Evolutionary conservation across 2,113 vertebrate species (phyloP).

Genomic region (Larimichthys crocea): DNA sequence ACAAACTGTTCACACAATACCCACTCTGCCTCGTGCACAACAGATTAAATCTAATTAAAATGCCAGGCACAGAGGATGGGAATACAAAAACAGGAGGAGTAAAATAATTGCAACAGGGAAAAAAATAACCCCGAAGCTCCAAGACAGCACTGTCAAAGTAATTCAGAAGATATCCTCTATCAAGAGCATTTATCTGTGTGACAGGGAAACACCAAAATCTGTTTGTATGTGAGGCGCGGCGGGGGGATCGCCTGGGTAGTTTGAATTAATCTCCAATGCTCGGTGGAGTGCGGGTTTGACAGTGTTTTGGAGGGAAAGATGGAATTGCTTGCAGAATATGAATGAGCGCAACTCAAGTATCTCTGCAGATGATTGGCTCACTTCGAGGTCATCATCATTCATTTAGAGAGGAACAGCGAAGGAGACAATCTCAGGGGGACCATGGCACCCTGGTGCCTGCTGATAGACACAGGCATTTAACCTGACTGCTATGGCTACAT

Average conservation of each 20-base stretch:
- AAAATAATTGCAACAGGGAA: conserved; percentile 27
- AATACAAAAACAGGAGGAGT: conserved; percentile 6
- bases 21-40: not conserved
- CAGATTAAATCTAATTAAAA: conserved; percentile 29
- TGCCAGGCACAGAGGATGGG: conserved; percentile 10
- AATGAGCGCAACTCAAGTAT: conserved; percentile 44
- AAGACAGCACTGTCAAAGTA: conserved; percentile 38
- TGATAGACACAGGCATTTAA: conserved; percentile 53
- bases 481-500: conserved; percentile 33
- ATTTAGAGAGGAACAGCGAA: conserved; percentile 46
- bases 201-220: conserved; percentile 32
- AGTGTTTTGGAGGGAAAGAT: conserved; percentile 49
- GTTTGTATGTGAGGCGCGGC: conserved; percentile 42
- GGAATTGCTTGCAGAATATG: conserved; percentile 54
- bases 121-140: conserved; percentile 3
- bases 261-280: conserved; percentile 51
- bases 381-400: conserved; percentile 64
- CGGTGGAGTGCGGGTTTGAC: conserved; percentile 30
- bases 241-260: conserved; percentile 10
- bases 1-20: not conserved
- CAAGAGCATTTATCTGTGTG: conserved; percentile 53
- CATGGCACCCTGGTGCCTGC: conserved; percentile 19
- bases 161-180: conserved; percentile 40
- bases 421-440: conserved; percentile 47
- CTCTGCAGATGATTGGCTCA: conserved; percentile 58